phyloP scores from a whole-genome alignment of 2,888 invertebrate species.

The Sycophila texana region DNA sequence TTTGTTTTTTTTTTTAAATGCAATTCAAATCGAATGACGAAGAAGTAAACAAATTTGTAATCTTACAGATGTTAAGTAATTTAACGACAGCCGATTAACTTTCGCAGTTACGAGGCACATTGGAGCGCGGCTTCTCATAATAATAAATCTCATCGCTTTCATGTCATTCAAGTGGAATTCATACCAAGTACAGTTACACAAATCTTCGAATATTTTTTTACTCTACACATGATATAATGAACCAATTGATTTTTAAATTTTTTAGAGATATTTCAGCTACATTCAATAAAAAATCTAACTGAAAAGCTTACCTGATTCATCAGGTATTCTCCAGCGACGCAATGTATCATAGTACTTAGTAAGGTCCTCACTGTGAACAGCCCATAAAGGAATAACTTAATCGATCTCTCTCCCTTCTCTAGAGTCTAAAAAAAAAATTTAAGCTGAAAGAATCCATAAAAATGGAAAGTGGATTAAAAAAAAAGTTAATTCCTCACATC shows the following conservation, averaged over 20 bases:
- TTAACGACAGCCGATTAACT: neutral
- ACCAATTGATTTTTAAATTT: neutral
- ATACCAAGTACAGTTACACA: slow-evolving; percentile 23
- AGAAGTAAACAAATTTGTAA: neutral
- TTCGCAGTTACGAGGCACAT: slow-evolving; percentile 11
- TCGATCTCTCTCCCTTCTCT: slow-evolving; percentile 13
- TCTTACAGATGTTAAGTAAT: slow-evolving; percentile 12
- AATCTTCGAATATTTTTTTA: slow-evolving; percentile 7
- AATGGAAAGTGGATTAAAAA: neutral
- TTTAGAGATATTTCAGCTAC: too few species aligned
- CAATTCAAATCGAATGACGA: too few species aligned
- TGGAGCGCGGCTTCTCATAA: slow-evolving; percentile 1
- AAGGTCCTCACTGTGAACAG: slow-evolving; percentile 20
- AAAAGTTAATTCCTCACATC: slow-evolving; percentile 17
- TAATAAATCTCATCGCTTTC: slow-evolving; percentile 16
- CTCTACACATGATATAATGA: neutral
- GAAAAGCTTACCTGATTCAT: slow-evolving; percentile 19
- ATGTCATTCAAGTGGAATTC: slow-evolving; percentile 1
- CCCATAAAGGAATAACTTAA: slow-evolving; percentile 22
- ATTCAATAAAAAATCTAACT: neutral
- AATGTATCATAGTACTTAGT: slow-evolving; percentile 9
- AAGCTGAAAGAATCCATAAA: neutral
- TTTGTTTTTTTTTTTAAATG: neutral
- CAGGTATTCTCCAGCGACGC: slow-evolving; percentile 24
- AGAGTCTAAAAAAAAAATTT: slow-evolving; percentile 2